Conservation (phyloP, 1,140 invertebrate species). For the Drosophila grimshawi region DNA sequence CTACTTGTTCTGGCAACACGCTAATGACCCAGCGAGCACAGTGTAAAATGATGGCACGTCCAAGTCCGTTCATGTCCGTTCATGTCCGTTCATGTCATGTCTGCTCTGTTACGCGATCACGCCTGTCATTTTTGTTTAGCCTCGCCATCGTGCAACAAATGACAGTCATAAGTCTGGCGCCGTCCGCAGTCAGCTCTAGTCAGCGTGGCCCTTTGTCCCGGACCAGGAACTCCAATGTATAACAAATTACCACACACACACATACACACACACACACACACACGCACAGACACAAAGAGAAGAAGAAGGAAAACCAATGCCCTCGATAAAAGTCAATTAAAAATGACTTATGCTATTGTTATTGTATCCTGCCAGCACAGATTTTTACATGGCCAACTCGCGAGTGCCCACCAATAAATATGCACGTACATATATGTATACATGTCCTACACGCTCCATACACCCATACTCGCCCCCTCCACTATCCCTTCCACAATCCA, state of each 20-base stretch:
- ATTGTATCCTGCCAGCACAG: conserved; percentile 19
- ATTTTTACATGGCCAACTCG: conserved; percentile 24
- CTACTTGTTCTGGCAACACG: conserved; percentile 45
- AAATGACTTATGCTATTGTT: conserved; percentile 53
- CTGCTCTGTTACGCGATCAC: conserved; percentile 25
- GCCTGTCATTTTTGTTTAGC: conserved; percentile 41
- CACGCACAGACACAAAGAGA: no score
- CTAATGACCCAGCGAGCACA: conserved; percentile 29
- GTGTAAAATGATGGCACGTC: background rate
- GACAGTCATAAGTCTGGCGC: conserved; percentile 43
- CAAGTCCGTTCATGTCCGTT: background rate
- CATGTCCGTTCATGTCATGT: conserved; percentile 13
- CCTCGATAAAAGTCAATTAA: conserved; percentile 53
- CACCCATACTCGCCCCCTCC: background rate
- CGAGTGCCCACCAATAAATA: conserved; percentile 2
- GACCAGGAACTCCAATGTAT: conserved; percentile 9
- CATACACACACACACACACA: background rate
- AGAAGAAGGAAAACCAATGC: conserved; percentile 32
- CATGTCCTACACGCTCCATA: background rate
- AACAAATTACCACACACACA: conserved; percentile 42
- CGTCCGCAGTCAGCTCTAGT: background rate
- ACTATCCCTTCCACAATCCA: background rate
- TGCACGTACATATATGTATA: background rate
- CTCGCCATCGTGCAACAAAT: conserved; percentile 31
- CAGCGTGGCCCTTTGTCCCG: background rate